Evolutionary conservation across 2,113 vertebrate genomes (phyloP).

Genomic region (Rhea americana): DNA sequence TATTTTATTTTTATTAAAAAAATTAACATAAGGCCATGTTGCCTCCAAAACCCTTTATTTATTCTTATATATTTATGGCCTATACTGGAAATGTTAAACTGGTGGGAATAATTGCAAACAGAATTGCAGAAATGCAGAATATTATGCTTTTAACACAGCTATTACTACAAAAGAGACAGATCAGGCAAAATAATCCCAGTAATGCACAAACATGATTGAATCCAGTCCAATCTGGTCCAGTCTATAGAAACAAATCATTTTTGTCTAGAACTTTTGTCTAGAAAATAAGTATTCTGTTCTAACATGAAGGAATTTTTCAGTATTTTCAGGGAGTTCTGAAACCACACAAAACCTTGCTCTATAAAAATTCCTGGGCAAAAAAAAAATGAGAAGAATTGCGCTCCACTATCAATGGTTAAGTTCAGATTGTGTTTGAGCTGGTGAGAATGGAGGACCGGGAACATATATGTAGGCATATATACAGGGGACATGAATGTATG

Average conservation of each 20-base stretch:
- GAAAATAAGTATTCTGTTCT: background rate
- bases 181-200: background rate
- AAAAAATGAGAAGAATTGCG: background rate
- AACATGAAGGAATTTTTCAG: background rate
- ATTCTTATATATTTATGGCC: background rate
- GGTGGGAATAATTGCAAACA: background rate
- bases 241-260: background rate
- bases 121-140: background rate
- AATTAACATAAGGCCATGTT: background rate
- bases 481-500: background rate
- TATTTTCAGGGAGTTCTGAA: background rate
- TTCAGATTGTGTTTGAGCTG: background rate
- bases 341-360: background rate
- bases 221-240: background rate
- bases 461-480: background rate
- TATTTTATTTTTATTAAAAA: too few relatives aligned
- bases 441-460: background rate
- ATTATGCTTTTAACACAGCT: background rate
- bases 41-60: background rate
- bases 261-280: background rate
- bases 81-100: background rate
- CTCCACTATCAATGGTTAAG: background rate
- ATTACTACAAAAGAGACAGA: background rate
- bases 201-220: background rate
- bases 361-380: background rate